Percentiles rank a stretch among this genome's conserved stretches.
Conservation (phyloP, 2,113 vertebrate species). For the Hippocampus zosterae region DNA sequence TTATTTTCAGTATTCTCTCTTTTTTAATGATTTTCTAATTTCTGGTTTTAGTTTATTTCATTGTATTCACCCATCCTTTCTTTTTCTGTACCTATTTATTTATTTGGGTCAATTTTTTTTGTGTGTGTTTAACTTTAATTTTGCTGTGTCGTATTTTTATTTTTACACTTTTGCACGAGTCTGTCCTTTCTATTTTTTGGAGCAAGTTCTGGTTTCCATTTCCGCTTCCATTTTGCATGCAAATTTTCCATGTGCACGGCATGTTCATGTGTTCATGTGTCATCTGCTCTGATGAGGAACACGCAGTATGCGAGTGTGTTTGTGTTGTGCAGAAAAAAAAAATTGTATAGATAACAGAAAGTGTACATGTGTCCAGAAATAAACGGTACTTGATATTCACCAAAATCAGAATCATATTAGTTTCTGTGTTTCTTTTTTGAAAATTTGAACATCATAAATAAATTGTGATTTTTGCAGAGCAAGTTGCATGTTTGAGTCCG, state of each 20-base stretch:
- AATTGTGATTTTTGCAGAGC: no score
- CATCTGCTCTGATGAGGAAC: not conserved
- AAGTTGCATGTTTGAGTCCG: no score
- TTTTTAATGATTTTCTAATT: no score
- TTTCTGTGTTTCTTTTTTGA: no score
- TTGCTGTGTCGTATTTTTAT: not conserved
- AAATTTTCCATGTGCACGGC: not conserved
- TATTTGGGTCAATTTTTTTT: not conserved
- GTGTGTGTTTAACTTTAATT: not conserved
- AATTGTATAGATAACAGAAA: not conserved
- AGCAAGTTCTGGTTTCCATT: slow-evolving; percentile 1
- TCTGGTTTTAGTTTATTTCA: no score
- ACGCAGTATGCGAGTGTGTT: not conserved
- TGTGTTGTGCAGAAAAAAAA: not conserved
- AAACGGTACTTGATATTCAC: no score
- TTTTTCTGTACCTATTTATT: not conserved
- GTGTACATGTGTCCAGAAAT: not conserved
- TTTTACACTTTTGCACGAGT: not conserved
- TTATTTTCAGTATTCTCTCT: no score
- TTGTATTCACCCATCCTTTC: not conserved
- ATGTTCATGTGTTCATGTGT: not conserved
- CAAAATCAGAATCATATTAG: no score
- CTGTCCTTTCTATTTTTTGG: slow-evolving; percentile 1
- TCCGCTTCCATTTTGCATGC: not conserved
- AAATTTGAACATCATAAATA: no score